Evolutionary conservation across 2,888 invertebrate species (phyloP).

Genomic region (Caenorhabditis sp.): DNA sequence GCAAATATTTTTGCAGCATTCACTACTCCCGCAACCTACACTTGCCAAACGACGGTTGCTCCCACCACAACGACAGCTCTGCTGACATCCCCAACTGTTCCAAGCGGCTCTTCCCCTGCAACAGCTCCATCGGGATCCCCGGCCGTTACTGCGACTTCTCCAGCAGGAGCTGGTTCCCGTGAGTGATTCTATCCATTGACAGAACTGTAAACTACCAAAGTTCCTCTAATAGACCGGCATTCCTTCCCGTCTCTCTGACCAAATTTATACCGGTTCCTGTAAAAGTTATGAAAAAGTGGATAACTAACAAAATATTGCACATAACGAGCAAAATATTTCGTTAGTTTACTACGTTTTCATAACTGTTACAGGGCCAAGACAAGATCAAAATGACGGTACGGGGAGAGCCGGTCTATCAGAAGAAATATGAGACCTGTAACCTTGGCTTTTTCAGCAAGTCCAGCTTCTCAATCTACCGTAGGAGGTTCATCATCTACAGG

Average conservation of each 20-base stretch:
- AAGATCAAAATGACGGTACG: no score
- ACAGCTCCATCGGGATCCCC: background rate
- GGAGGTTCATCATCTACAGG: background rate
- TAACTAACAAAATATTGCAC: no score
- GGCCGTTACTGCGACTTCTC: background rate
- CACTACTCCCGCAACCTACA: background rate
- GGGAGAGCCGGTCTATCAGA: no score
- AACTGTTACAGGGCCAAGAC: no score
- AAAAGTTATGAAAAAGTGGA: no score
- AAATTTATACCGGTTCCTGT: no score
- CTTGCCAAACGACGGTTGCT: constrained; percentile 23
- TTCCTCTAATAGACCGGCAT: no score
- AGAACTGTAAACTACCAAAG: background rate
- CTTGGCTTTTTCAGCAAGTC: background rate
- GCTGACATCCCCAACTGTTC: constrained; percentile 21
- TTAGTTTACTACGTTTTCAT: no score
- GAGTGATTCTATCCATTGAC: background rate
- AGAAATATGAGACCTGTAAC: no score
- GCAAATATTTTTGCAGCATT: constrained; percentile 10
- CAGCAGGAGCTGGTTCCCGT: background rate
- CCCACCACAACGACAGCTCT: constrained; percentile 38
- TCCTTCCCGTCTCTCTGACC: no score
- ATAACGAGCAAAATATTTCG: no score
- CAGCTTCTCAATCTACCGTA: background rate
- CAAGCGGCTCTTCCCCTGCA: background rate